Evolutionary conservation across 2,888 invertebrate genomes (phyloP).

Genomic region (Volucella bombylans): DNA sequence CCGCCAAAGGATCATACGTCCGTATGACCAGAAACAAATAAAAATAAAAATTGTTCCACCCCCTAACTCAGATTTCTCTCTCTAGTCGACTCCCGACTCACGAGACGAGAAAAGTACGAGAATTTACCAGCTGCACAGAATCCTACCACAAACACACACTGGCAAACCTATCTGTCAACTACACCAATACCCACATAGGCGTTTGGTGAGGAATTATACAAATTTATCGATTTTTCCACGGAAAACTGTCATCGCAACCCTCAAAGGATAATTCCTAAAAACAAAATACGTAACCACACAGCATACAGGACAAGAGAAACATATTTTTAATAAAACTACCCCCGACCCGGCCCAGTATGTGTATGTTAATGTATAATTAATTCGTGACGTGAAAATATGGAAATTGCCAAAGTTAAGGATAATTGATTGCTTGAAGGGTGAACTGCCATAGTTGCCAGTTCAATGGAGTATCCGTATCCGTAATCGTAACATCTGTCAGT

Average conservation of each 20-base stretch:
- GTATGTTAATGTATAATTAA: conserved; percentile 3
- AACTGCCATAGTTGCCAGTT: not conserved
- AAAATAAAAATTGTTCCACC: conserved; percentile 3
- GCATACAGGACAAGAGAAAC: not conserved
- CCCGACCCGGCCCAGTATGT: too few relatives aligned
- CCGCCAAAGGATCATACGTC: not conserved
- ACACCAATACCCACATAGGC: not conserved
- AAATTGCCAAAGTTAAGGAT: conserved; percentile 37
- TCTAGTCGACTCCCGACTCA: not conserved
- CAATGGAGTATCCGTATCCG: not conserved
- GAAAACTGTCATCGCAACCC: conserved; percentile 3
- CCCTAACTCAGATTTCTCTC: conserved; percentile 1
- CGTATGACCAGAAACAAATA: not conserved
- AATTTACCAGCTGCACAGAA: conserved; percentile 28
- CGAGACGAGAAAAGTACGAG: not conserved
- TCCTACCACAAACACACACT: conserved; percentile 19
- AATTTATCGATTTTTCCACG: conserved; percentile 50
- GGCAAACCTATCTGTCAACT: not conserved
- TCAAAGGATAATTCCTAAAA: not conserved
- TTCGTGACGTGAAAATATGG: conserved; percentile 35
- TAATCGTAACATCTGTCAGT: conserved; percentile 35
- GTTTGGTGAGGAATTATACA: not conserved
- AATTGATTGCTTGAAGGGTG: conserved; percentile 27
- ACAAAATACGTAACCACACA: not conserved
- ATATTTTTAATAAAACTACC: not conserved